phyloP scores from a whole-genome alignment of 1,140 invertebrate species.

The Elymnias hypermnestra region DNA sequence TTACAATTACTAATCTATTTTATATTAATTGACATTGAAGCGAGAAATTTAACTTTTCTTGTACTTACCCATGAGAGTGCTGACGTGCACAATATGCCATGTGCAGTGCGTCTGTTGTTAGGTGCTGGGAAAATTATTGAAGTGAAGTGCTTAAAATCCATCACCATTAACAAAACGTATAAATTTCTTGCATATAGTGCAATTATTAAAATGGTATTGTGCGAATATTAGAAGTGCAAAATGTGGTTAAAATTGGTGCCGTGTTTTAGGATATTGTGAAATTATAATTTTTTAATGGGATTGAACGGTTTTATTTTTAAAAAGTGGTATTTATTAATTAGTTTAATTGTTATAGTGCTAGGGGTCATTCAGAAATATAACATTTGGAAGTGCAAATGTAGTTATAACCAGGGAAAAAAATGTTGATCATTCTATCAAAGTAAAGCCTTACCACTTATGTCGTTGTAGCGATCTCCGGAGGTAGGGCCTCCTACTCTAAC shows the following conservation, averaged over 20 bases:
- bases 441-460: conserved; percentile 41
- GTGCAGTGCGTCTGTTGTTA: conserved; percentile 15
- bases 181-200: conserved; percentile 14
- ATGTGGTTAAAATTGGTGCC: background rate
- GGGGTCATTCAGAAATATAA: conserved; percentile 3
- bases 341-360: too few species aligned
- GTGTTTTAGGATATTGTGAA: background rate
- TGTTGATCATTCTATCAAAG: background rate
- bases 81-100: conserved; percentile 15
- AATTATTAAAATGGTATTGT: conserved; percentile 2
- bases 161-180: conserved; percentile 36
- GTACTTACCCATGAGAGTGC: conserved; percentile 17
- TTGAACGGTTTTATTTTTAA: background rate
- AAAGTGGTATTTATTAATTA: background rate
- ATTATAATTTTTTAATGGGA: background rate
- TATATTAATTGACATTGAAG: too few species aligned
- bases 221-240: conserved; percentile 7
- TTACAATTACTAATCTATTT: too few species aligned
- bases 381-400: conserved; percentile 19
- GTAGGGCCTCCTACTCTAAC: conserved; percentile 32
- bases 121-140: conserved; percentile 22
- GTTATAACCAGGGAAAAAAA: background rate
- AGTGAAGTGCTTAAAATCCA: conserved; percentile 43
- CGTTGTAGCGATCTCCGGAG: conserved; percentile 31
- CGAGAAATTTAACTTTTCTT: too few species aligned